These are phyloP conservation scores for Drosophila emarginata DNA, from an alignment of 2,888 invertebrate species.

Conservation along the genomic window DNA sequence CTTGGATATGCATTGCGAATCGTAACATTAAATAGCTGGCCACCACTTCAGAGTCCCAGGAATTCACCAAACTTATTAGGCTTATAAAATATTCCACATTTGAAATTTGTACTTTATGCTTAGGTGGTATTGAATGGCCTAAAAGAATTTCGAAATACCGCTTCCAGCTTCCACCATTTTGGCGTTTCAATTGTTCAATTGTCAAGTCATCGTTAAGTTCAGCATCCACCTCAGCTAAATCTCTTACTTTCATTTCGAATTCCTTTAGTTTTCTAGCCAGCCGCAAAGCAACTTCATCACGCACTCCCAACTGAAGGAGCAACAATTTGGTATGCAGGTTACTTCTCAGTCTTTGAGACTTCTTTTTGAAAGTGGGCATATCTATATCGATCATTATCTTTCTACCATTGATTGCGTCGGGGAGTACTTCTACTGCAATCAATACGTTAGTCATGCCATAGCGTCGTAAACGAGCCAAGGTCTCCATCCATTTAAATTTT, in stretches of 20 bases:
- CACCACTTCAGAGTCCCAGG: slow-evolving; percentile 34
- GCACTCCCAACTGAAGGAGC: slow-evolving; percentile 30
- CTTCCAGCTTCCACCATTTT: slow-evolving; percentile 53
- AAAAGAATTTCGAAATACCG: slow-evolving; percentile 54
- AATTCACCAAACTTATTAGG: slow-evolving; percentile 41
- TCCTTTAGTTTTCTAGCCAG: slow-evolving; percentile 19
- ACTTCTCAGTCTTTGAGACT: neutral
- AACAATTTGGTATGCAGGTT: neutral
- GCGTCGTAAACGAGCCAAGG: slow-evolving; percentile 64
- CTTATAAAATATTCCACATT: slow-evolving; percentile 44
- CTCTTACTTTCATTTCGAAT: slow-evolving; percentile 34
- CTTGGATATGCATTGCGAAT: slow-evolving; percentile 53
- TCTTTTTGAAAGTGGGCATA: slow-evolving; percentile 27
- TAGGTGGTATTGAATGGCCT: slow-evolving; percentile 19
- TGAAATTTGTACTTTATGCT: slow-evolving; percentile 39
- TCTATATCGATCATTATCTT: slow-evolving; percentile 48
- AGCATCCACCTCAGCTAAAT: slow-evolving; percentile 29
- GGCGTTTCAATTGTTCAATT: slow-evolving; percentile 22
- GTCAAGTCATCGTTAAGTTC: slow-evolving; percentile 15
- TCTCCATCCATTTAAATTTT: slow-evolving; percentile 66
- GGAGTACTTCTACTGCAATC: slow-evolving; percentile 21
- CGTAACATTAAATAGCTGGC: slow-evolving; percentile 77
- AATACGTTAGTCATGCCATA: slow-evolving; percentile 60
- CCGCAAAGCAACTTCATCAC: accelerated
- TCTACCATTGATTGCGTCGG: slow-evolving; percentile 38